Percentiles rank a stretch among this genome's conserved stretches.
These are phyloP conservation scores for Hyppa rectilinea DNA, from an alignment of 2,888 invertebrate species.

Conservation along the genomic window DNA sequence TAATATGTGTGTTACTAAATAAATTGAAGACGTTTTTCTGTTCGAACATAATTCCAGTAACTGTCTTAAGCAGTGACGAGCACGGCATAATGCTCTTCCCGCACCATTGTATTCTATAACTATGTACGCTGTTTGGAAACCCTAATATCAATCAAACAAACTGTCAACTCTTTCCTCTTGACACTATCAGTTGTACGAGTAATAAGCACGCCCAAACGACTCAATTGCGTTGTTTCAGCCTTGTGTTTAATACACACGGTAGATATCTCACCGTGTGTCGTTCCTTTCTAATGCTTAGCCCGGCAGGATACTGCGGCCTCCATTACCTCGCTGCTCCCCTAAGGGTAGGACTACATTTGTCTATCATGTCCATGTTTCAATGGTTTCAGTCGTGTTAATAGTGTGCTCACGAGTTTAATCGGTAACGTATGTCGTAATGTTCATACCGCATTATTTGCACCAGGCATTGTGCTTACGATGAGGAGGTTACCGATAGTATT, in stretches of 20 bases:
- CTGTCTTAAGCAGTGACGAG: neutral
- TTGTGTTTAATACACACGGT: slow-evolving; percentile 57
- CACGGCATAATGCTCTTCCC: too few relatives aligned
- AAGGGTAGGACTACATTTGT: slow-evolving; percentile 32
- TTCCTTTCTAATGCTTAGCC: slow-evolving; percentile 59
- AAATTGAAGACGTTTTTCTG: neutral
- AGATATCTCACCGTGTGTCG: slow-evolving; percentile 27
- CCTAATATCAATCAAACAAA: neutral
- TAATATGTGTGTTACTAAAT: too few relatives aligned
- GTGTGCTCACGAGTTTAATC: slow-evolving; percentile 40
- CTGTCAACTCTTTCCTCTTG: slow-evolving; percentile 22
- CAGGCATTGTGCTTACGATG: neutral
- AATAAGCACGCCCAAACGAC: slow-evolving; percentile 19
- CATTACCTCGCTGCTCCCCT: neutral
- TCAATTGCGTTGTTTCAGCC: slow-evolving; percentile 45
- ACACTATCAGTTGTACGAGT: slow-evolving; percentile 31
- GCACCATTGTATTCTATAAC: neutral
- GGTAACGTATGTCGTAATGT: slow-evolving; percentile 7
- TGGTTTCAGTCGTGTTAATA: slow-evolving; percentile 21
- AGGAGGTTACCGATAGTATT: neutral
- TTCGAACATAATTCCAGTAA: neutral
- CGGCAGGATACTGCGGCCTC: slow-evolving; percentile 48
- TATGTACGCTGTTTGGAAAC: neutral
- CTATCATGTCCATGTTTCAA: slow-evolving; percentile 16
- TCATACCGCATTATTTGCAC: neutral